Conservation (phyloP, 2,888 invertebrate genomes). For the Torymus texanus region DNA sequence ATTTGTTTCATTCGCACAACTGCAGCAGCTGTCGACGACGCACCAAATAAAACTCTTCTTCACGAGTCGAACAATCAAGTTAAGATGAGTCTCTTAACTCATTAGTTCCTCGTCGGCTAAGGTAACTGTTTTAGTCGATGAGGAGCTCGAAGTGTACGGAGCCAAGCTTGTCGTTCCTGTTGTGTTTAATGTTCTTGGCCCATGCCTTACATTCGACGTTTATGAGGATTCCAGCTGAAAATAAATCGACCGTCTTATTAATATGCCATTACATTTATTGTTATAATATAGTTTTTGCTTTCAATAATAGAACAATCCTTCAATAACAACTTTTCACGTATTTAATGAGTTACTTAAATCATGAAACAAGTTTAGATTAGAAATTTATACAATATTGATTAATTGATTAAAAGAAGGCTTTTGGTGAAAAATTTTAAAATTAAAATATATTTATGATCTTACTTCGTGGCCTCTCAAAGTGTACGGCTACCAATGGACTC, state of each 20-base stretch:
- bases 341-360: too few species aligned
- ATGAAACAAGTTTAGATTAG: too few species aligned
- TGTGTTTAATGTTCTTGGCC: slow-evolving; percentile 83
- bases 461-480: slow-evolving; percentile 89
- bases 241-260: not conserved
- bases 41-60: not conserved
- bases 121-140: slow-evolving; percentile 73
- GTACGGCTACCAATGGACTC: slow-evolving; percentile 91
- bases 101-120: slow-evolving; percentile 10
- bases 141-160: slow-evolving; percentile 85
- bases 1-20: slow-evolving; percentile 8
- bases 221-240: slow-evolving; percentile 79
- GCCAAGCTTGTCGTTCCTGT: slow-evolving; percentile 82
- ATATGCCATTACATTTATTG: too few species aligned
- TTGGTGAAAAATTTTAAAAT: too few species aligned
- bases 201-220: slow-evolving; percentile 85
- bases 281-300: too few species aligned
- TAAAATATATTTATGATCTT: slow-evolving; percentile 71
- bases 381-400: too few species aligned
- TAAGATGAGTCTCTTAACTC: not conserved
- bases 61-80: not conserved
- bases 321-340: too few species aligned
- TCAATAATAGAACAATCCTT: too few species aligned
- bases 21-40: slow-evolving; percentile 8
- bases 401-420: too few species aligned